phyloP scores from a whole-genome alignment of 2,113 vertebrate species.

The Pseudopodoces humilis region DNA sequence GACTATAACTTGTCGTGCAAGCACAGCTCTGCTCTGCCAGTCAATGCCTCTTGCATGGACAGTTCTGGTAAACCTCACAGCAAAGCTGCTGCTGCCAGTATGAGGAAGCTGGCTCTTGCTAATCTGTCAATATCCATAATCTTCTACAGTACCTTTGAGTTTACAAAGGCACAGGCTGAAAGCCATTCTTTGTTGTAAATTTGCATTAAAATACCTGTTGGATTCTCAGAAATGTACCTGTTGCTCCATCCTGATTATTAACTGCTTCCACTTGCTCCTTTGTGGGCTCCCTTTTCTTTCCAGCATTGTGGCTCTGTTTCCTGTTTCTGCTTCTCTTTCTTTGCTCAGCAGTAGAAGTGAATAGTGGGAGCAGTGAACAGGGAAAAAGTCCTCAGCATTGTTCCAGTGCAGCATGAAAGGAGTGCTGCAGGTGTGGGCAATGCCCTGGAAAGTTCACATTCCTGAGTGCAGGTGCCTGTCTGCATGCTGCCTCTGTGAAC shows the following conservation, averaged over 20 bases:
- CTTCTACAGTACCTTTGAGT: background rate
- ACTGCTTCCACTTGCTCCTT: background rate
- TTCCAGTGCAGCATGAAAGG: rapidly evolving
- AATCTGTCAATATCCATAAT: background rate
- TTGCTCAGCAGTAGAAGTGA: background rate
- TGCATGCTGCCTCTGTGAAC: background rate
- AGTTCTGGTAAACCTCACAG: background rate
- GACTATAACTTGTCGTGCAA: background rate
- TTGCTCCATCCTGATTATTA: background rate
- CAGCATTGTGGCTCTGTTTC: background rate
- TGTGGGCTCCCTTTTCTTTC: background rate
- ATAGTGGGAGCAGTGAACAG: background rate
- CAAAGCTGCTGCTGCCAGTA: background rate
- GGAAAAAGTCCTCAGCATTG: background rate
- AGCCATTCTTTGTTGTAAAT: background rate
- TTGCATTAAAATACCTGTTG: background rate
- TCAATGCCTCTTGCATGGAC: background rate
- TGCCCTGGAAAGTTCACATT: background rate
- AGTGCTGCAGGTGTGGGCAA: background rate
- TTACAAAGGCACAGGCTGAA: background rate
- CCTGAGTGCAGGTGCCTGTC: background rate
- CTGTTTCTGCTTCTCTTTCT: background rate
- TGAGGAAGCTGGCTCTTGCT: background rate
- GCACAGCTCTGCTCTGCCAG: background rate
- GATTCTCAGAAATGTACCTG: background rate